phyloP scores from a whole-genome alignment of 2,797 vertebrate genomes.

The Miichthys miiuy region DNA sequence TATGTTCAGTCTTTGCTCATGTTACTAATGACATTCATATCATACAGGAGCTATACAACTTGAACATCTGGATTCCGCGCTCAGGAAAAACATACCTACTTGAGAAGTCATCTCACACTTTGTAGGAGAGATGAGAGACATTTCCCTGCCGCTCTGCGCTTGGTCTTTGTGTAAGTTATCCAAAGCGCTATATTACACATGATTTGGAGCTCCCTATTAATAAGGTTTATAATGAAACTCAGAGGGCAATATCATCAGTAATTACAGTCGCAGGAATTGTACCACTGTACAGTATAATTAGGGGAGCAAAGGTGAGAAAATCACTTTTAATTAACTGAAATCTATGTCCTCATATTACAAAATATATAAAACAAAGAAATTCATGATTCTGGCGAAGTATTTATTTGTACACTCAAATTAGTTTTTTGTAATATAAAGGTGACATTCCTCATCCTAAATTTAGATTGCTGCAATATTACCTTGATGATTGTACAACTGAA shows the following conservation, averaged over 20 bases:
- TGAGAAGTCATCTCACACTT: slow-evolving; percentile 43
- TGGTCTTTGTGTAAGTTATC: slow-evolving; percentile 64
- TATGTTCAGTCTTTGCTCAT: slow-evolving; percentile 21
- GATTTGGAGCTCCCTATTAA: slow-evolving; percentile 70
- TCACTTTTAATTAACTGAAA: slow-evolving; percentile 76
- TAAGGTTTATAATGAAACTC: slow-evolving; percentile 80
- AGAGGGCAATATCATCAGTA: slow-evolving; percentile 79
- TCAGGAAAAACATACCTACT: slow-evolving; percentile 34
- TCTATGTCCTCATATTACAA: slow-evolving; percentile 64
- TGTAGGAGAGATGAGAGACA: slow-evolving; percentile 52
- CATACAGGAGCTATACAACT: slow-evolving; percentile 17
- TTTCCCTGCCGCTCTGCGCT: slow-evolving; percentile 29
- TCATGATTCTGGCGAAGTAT: slow-evolving; percentile 35
- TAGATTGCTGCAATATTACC: slow-evolving; percentile 32
- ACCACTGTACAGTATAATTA: slow-evolving; percentile 73
- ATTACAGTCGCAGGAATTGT: slow-evolving; percentile 72
- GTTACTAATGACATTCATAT: slow-evolving; percentile 15
- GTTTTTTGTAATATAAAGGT: slow-evolving; percentile 47
- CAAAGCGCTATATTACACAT: slow-evolving; percentile 63
- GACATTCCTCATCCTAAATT: slow-evolving; percentile 27
- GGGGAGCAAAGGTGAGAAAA: slow-evolving; percentile 72
- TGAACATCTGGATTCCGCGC: slow-evolving; percentile 50
- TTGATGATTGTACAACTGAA: slow-evolving; percentile 25
- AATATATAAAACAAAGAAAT: slow-evolving; percentile 63
- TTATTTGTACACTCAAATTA: slow-evolving; percentile 63